Percentiles rank a stretch among this genome's conserved stretches.
Conservation (phyloP, 2,113 vertebrate species). For the Poeciliopsis retropinna region DNA sequence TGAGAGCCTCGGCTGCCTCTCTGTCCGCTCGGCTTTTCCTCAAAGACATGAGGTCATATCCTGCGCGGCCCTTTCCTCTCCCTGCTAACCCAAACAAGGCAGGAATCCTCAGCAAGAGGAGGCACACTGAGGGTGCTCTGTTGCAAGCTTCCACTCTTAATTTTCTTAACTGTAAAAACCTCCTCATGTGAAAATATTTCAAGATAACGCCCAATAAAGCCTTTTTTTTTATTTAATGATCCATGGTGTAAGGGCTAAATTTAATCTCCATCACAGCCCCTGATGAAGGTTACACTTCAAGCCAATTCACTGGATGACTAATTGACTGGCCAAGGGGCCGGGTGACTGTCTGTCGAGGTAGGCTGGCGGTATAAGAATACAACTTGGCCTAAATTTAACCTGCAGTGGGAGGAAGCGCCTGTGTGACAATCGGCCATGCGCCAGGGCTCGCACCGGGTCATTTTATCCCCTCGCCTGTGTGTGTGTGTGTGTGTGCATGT, state of each 20-base stretch:
- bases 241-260: conserved; percentile 65
- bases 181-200: not conserved
- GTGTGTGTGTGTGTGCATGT: conserved; percentile 76
- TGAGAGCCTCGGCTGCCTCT: conserved; percentile 73
- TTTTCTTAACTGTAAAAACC: conserved; percentile 15
- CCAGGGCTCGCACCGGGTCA: conserved; percentile 87
- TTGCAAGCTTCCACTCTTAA: conserved; percentile 32
- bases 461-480: conserved; percentile 78
- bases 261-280: conserved; percentile 63
- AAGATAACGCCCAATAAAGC: not conserved
- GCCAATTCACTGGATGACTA: conserved; percentile 68
- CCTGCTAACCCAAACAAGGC: conserved; percentile 85
- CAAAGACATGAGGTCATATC: conserved; percentile 93
- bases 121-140: conserved; percentile 66
- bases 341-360: conserved; percentile 64
- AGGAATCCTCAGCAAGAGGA: conserved; percentile 62
- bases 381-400: conserved; percentile 90
- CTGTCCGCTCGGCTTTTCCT: conserved; percentile 83
- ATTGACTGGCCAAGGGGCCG: conserved; percentile 64
- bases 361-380: conserved; percentile 88
- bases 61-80: conserved; percentile 90
- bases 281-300: conserved; percentile 68
- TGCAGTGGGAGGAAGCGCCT: conserved; percentile 87
- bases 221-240: conserved; percentile 57
- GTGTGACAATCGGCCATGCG: conserved; percentile 91